These are phyloP conservation scores for Poecilia latipinna DNA, from an alignment of 2,113 vertebrate species.

Conservation along the genomic window DNA sequence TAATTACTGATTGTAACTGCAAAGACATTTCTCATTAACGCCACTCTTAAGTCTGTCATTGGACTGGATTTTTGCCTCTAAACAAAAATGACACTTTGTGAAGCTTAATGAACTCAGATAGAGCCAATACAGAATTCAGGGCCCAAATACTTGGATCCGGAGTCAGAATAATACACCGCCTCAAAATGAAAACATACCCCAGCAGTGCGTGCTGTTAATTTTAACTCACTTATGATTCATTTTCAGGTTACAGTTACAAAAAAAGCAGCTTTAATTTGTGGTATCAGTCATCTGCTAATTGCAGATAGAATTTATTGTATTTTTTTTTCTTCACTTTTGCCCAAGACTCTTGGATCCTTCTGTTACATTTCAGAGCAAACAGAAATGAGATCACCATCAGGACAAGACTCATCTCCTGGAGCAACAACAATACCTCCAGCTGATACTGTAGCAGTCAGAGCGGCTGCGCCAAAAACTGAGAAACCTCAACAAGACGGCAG, in stretches of 20 bases:
- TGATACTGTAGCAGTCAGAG: background rate
- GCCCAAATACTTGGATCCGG: too few relatives aligned
- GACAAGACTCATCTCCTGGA: background rate
- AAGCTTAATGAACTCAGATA: too few relatives aligned
- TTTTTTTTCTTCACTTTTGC: background rate
- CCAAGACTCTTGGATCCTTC: background rate
- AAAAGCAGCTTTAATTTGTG: too few relatives aligned
- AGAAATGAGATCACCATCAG: background rate
- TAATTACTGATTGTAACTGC: too few relatives aligned
- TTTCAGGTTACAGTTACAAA: background rate
- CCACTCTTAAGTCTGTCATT: too few relatives aligned
- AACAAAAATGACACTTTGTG: too few relatives aligned
- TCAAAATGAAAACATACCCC: background rate
- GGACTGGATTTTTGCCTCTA: too few relatives aligned
- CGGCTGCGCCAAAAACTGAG: background rate
- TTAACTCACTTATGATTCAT: background rate
- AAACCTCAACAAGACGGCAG: slow-evolving; percentile 5
- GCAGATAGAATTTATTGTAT: background rate
- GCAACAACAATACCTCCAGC: slow-evolving; percentile 4
- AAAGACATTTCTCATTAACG: too few relatives aligned
- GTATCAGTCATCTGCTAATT: background rate
- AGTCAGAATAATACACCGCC: background rate
- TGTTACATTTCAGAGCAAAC: background rate
- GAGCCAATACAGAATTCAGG: too few relatives aligned
- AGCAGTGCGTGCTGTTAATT: background rate